Evolutionary conservation across 2,888 invertebrate species (phyloP).

Genomic region (Nomada hirtipes): DNA sequence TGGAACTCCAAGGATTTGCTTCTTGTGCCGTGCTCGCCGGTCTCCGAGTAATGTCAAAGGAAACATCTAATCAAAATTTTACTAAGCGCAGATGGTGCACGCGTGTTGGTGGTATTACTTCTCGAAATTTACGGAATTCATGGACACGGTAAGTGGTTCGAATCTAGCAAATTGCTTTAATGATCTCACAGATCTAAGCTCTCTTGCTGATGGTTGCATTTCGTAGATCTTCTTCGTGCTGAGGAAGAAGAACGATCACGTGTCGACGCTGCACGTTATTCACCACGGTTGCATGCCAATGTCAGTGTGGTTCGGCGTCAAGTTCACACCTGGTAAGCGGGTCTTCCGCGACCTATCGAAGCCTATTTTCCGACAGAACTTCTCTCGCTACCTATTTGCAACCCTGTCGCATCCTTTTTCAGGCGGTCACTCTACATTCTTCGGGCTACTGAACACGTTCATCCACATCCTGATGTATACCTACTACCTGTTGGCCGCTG

Average conservation of each 20-base stretch:
- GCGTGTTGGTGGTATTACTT: conserved; percentile 98
- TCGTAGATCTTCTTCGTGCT: conserved; percentile 96
- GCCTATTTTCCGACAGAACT: background rate
- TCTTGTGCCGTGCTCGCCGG: background rate
- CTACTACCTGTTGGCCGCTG: conserved; percentile 95
- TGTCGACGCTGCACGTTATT: conserved; percentile 96
- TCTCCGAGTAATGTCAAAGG: background rate
- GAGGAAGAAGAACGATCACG: conserved; percentile 97
- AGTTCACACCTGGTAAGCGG: conserved; percentile 94
- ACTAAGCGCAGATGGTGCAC: conserved; percentile 92
- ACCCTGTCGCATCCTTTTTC: background rate
- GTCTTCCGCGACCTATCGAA: background rate
- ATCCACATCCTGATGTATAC: conserved; percentile 99
- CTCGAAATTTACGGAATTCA: conserved; percentile 97
- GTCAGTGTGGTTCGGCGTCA: conserved; percentile 98
- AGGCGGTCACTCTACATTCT: conserved; percentile 98
- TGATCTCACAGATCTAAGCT: conserved; percentile 7
- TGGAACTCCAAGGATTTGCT: conserved; percentile 31
- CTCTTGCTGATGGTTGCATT: conserved; percentile 62
- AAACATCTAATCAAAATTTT: conserved; percentile 57
- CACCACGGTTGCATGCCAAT: conserved; percentile 99
- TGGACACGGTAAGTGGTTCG: conserved; percentile 93
- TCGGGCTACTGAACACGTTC: conserved; percentile 96
- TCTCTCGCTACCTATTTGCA: background rate
- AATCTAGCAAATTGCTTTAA: background rate